Evolutionary conservation across 1,140 invertebrate species (phyloP).

Genomic region (Coenobita brevimanus): DNA sequence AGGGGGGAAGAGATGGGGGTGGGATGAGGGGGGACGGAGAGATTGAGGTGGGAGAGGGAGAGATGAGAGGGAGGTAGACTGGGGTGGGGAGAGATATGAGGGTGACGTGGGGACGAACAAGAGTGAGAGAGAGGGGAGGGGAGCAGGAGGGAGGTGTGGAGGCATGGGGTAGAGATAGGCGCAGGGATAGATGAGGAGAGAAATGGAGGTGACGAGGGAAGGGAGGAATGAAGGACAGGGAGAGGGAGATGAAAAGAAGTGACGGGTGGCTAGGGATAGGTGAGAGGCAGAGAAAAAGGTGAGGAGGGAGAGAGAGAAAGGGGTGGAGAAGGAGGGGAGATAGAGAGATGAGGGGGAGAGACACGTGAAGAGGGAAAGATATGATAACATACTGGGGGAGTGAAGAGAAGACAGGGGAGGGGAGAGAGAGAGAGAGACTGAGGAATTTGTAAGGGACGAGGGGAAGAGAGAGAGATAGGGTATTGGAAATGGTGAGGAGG

Average conservation of each 20-base stretch:
- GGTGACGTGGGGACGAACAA: not conserved
- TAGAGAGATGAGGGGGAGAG: too few relatives aligned
- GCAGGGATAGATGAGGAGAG: not conserved
- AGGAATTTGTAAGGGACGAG: not conserved
- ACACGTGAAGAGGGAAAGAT: not conserved
- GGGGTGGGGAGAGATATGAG: not conserved
- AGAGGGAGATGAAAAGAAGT: not conserved
- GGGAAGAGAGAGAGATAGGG: too few relatives aligned
- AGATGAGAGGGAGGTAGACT: not conserved
- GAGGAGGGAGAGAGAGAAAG: not conserved
- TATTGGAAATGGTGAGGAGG: too few relatives aligned
- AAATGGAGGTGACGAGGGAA: not conserved
- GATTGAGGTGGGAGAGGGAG: too few relatives aligned
- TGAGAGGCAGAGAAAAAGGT: not conserved
- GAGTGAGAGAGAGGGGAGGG: not conserved
- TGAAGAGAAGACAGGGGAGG: not conserved
- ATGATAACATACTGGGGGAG: not conserved
- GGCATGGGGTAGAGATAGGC: not conserved
- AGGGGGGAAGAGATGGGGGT: not conserved
- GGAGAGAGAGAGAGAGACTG: not conserved
- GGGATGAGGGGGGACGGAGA: not conserved
- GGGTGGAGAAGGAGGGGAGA: too few relatives aligned
- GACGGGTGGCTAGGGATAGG: not conserved
- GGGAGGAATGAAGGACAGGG: not conserved
- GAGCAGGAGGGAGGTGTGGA: conserved; percentile 3